Percentiles rank a stretch among this genome's conserved stretches.
Conservation (phyloP, 2,888 invertebrate genomes). For the Abrostola triplasia region DNA sequence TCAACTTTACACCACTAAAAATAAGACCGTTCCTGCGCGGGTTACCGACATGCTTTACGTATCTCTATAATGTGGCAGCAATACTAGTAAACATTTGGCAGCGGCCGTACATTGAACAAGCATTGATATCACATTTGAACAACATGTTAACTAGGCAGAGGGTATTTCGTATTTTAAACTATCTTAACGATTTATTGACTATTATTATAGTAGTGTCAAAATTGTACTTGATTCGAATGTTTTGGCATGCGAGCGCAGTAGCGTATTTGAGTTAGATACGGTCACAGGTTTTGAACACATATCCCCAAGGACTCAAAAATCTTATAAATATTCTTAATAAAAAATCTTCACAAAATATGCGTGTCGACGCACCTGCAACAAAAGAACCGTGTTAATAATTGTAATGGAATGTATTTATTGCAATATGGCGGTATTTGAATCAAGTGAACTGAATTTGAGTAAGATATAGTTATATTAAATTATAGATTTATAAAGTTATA, state of each 20-base stretch:
- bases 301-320: constrained; percentile 14
- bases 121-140: no score
- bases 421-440: neutral
- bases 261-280: constrained; percentile 3
- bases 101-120: no score
- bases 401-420: neutral
- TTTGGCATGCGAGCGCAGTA: neutral
- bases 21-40: no score
- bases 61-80: no score
- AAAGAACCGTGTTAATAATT: constrained; percentile 1
- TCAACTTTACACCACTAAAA: neutral
- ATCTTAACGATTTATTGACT: no score
- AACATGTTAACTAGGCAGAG: no score
- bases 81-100: no score
- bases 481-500: no score
- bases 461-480: neutral
- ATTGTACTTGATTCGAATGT: no score
- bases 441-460: neutral
- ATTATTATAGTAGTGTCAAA: no score
- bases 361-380: constrained; percentile 58
- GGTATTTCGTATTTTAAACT: no score
- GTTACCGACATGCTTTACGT: no score
- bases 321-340: constrained; percentile 45
- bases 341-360: constrained; percentile 57
- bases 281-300: constrained; percentile 12